phyloP scores from a whole-genome alignment of 2,797 vertebrate species.

The Enteromius fasciolatus region DNA sequence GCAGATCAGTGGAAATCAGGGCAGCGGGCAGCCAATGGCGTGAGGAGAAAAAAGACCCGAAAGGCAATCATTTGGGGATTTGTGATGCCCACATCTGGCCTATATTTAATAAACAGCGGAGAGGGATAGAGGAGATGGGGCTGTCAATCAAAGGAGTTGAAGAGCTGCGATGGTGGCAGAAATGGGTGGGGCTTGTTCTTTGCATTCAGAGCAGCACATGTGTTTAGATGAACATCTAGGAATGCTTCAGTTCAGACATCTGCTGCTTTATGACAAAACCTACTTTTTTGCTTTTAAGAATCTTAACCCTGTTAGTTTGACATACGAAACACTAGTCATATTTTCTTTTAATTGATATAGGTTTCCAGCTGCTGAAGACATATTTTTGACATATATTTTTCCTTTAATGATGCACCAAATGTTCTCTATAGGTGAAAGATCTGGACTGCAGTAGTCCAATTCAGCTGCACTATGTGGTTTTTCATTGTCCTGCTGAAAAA shows the following conservation, averaged over 20 bases:
- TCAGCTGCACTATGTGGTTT: too few relatives aligned
- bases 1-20: constrained; percentile 66
- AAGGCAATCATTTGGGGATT: constrained; percentile 60
- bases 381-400: too few relatives aligned
- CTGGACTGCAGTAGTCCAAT: too few relatives aligned
- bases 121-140: not conserved
- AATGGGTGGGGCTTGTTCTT: not conserved
- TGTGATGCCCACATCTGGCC: constrained; percentile 60
- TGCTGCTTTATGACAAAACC: not conserved
- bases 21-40: constrained; percentile 56
- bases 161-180: not conserved
- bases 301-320: not conserved
- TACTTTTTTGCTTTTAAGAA: not conserved
- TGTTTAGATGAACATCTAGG: not conserved
- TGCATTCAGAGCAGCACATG: not conserved
- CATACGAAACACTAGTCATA: not conserved
- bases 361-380: too few relatives aligned
- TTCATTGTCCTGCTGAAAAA: too few relatives aligned
- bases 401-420: not conserved
- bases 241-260: not conserved
- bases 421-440: too few relatives aligned
- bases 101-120: constrained; percentile 46
- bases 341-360: too few relatives aligned
- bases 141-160: constrained; percentile 12
- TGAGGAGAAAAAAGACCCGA: constrained; percentile 23